These are phyloP conservation scores for Cheilinus undulatus DNA, from an alignment of 2,113 vertebrate genomes.

Conservation along the genomic window DNA sequence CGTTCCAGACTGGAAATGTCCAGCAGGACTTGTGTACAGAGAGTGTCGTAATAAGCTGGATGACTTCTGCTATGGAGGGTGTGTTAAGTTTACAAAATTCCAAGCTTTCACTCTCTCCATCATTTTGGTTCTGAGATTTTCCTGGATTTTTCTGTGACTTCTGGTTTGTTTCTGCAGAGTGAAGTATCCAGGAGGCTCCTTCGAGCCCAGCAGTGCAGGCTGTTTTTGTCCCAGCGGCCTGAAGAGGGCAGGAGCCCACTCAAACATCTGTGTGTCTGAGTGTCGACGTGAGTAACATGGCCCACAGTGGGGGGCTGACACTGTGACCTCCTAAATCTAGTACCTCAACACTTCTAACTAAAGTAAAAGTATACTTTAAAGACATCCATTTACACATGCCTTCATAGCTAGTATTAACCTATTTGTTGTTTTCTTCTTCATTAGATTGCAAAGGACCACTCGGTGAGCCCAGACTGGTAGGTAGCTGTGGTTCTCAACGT, in stretches of 20 bases:
- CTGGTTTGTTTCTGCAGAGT: constrained; percentile 31
- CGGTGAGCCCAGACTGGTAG: constrained; percentile 74
- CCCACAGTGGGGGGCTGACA: neutral
- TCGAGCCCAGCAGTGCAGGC: constrained; percentile 30
- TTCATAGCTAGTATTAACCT: neutral
- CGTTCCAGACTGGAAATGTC: constrained; percentile 66
- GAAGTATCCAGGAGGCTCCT: neutral
- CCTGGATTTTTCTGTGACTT: neutral
- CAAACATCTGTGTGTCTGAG: constrained; percentile 59
- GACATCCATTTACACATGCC: neutral
- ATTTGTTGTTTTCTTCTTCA: neutral
- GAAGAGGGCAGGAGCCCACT: constrained; percentile 63
- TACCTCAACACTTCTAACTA: neutral
- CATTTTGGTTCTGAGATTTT: too few species aligned
- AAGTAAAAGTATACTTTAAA: too few species aligned
- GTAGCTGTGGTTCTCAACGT: constrained; percentile 12
- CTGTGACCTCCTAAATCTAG: too few species aligned
- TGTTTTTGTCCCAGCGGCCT: constrained; percentile 75
- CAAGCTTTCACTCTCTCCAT: too few species aligned
- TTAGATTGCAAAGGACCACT: constrained; percentile 78
- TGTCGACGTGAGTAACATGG: constrained; percentile 72
- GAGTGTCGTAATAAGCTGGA: constrained; percentile 63
- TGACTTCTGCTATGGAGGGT: constrained; percentile 76
- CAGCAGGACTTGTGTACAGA: constrained; percentile 59
- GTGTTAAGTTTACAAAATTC: constrained; percentile 9